These are phyloP conservation scores for Sebastes diploproa DNA, from an alignment of 2,797 vertebrate species.

Conservation along the genomic window DNA sequence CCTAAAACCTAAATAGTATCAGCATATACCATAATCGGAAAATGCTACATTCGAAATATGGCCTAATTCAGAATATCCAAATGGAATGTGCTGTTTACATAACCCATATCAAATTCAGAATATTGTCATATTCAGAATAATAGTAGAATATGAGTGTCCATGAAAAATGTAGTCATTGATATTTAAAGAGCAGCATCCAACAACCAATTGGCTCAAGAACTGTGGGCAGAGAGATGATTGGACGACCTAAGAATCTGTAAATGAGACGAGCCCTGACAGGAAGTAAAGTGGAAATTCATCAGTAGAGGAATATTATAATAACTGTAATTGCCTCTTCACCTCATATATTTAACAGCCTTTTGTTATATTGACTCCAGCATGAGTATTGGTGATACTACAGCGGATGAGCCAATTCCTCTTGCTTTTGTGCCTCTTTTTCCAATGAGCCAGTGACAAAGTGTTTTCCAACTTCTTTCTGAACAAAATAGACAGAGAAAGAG, in stretches of 20 bases:
- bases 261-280: not conserved
- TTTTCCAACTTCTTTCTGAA: slow-evolving; percentile 29
- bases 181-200: not conserved
- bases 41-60: too few species aligned
- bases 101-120: too few species aligned
- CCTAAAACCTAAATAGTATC: too few species aligned
- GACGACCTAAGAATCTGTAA: not conserved
- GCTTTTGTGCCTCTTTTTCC: not conserved
- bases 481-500: slow-evolving; percentile 1
- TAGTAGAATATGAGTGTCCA: too few species aligned
- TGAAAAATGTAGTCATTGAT: not conserved
- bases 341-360: not conserved
- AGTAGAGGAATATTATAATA: not conserved
- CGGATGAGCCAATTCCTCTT: not conserved
- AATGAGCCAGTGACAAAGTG: slow-evolving; percentile 30
- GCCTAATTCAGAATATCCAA: too few species aligned
- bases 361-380: not conserved
- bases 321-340: not conserved
- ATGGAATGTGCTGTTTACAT: too few species aligned
- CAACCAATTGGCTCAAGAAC: not conserved
- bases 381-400: not conserved
- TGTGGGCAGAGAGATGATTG: not conserved
- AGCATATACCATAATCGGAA: too few species aligned
- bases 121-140: too few species aligned
- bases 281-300: not conserved